Percentiles rank a stretch among this genome's conserved stretches.
phyloP scores from a whole-genome alignment of 2,888 invertebrate genomes.

The Lochmaea crataegi region DNA sequence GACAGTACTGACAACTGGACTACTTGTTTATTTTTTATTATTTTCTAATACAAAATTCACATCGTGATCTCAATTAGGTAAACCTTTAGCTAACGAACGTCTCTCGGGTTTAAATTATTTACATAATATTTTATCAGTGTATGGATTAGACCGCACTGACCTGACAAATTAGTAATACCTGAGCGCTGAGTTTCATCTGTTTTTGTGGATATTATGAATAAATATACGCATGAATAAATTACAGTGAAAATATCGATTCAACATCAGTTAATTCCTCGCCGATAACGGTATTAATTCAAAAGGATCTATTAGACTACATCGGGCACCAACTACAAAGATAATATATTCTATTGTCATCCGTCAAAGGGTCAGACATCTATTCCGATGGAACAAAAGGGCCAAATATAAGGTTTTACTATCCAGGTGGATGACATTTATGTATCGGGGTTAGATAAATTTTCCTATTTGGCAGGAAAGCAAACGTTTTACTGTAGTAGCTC shows the following conservation, averaged over 20 bases:
- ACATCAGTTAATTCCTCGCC: constrained; percentile 15
- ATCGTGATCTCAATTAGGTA: too few species aligned
- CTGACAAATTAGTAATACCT: not conserved
- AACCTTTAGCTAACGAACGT: too few species aligned
- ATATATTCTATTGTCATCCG: constrained; percentile 13
- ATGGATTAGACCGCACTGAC: not conserved
- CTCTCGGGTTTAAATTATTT: too few species aligned
- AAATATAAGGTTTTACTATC: not conserved
- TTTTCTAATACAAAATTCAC: too few species aligned
- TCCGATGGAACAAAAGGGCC: not conserved
- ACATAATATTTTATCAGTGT: not conserved
- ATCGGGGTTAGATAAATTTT: not conserved
- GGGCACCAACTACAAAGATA: constrained; percentile 5
- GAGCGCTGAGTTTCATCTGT: not conserved
- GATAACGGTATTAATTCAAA: constrained; percentile 13
- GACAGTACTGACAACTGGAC: too few species aligned
- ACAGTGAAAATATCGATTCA: constrained; percentile 11
- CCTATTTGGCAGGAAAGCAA: not conserved
- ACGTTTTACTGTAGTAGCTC: too few species aligned
- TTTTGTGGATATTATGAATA: constrained; percentile 2
- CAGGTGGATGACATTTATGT: not conserved
- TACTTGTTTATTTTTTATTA: too few species aligned
- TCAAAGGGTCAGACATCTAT: constrained; percentile 15
- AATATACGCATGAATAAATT: constrained; percentile 7
- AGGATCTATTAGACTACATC: constrained; percentile 2